Conservation (phyloP, 2,888 invertebrate species). For the Calameuta filiformis region DNA sequence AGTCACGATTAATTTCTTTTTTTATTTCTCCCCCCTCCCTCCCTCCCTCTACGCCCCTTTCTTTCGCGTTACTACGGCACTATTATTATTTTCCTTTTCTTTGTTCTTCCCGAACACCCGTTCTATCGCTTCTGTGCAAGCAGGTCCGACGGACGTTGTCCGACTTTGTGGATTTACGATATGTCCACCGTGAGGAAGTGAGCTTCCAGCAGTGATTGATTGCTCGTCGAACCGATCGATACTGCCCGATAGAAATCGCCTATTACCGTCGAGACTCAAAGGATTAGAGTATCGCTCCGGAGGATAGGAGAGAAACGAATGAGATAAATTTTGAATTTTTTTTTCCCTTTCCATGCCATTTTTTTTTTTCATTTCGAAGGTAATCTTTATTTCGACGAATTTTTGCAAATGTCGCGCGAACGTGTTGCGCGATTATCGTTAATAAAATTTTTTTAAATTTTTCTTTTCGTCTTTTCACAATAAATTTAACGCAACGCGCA, state of each 20-base stretch:
- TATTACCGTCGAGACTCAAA: not conserved
- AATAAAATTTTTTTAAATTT: no score
- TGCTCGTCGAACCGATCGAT: not conserved
- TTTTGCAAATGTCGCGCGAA: no score
- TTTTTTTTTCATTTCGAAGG: no score
- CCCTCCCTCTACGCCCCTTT: no score
- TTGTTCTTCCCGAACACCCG: not conserved
- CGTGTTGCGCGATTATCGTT: no score
- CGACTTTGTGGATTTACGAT: not conserved
- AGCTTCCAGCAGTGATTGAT: not conserved
- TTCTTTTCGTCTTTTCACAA: no score
- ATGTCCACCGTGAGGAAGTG: not conserved
- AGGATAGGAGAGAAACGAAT: not conserved
- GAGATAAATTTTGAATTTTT: no score
- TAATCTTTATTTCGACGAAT: fast-evolving
- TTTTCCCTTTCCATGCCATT: no score
- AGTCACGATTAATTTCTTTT: not conserved
- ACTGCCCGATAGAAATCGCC: not conserved
- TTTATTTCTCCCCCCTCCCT: not conserved
- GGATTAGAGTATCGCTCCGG: not conserved
- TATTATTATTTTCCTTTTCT: not conserved
- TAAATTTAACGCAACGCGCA: no score
- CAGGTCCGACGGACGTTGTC: not conserved
- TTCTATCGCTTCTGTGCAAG: not conserved
- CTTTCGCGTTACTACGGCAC: no score